Percentiles rank a stretch among this genome's conserved stretches.
phyloP scores from a whole-genome alignment of 1,140 invertebrate genomes.

The Drosophila ohnishii region DNA sequence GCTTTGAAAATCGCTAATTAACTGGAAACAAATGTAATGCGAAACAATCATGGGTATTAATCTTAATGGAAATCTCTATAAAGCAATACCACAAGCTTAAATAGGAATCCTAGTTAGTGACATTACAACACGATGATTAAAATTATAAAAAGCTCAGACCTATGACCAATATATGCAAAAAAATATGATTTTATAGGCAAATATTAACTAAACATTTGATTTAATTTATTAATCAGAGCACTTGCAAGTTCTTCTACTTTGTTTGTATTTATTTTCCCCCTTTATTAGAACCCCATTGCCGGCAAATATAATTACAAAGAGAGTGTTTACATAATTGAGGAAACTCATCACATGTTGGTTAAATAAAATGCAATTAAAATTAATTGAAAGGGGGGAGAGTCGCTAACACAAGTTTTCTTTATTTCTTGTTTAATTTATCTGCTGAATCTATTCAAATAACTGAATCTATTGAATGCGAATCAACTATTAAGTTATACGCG shows the following conservation, averaged over 20 bases:
- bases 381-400: constrained; percentile 1
- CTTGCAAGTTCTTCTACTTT: neutral
- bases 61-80: neutral
- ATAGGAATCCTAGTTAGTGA: neutral
- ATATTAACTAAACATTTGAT: neutral
- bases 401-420: neutral
- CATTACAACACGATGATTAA: neutral
- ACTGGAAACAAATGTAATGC: constrained; percentile 4
- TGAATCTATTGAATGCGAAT: neutral
- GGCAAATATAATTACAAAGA: constrained; percentile 3
- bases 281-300: constrained; percentile 7
- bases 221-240: constrained; percentile 7
- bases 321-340: constrained; percentile 1
- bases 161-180: neutral
- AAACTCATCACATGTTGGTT: constrained; percentile 3
- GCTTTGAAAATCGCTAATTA: constrained; percentile 23
- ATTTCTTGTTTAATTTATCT: neutral
- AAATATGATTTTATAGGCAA: neutral
- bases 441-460: neutral
- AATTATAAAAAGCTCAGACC: no score
- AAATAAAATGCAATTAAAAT: constrained; percentile 11
- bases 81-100: neutral
- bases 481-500: neutral
- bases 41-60: constrained; percentile 3
- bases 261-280: constrained; percentile 5